Percentiles rank a stretch among this genome's conserved stretches.
Evolutionary conservation across 2,113 vertebrate genomes (phyloP).

Genomic region (Callopanchax toddi): DNA sequence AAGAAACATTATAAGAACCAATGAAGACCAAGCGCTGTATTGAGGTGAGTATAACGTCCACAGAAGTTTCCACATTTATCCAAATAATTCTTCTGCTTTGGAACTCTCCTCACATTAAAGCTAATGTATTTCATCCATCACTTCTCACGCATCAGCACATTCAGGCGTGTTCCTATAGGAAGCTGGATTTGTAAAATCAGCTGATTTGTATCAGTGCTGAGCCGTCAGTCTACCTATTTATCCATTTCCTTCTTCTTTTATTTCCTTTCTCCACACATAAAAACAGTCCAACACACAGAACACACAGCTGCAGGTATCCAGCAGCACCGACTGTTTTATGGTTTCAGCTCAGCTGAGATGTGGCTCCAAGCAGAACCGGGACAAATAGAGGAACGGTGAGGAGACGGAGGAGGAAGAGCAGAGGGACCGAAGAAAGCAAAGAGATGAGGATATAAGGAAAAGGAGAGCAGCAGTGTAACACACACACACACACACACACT

Average conservation of each 20-base stretch:
- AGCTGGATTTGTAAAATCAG: not conserved
- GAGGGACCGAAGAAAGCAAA: not conserved
- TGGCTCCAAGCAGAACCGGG: slow-evolving; percentile 15
- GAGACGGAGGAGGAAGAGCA: not conserved
- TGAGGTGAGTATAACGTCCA: no score
- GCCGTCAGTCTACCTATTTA: not conserved
- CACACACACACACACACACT: slow-evolving; percentile 9
- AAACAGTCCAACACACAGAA: slow-evolving; percentile 4
- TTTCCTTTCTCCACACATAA: not conserved
- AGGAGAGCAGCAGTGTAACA: slow-evolving; percentile 4
- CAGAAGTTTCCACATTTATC: no score
- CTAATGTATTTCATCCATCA: no score
- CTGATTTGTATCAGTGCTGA: not conserved
- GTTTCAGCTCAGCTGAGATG: slow-evolving; percentile 37
- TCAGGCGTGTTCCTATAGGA: not conserved
- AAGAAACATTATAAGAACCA: no score
- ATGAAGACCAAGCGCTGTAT: no score
- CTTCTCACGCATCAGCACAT: no score
- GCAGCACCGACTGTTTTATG: slow-evolving; percentile 28
- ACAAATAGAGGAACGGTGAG: not conserved
- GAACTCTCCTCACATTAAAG: no score
- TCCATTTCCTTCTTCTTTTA: not conserved
- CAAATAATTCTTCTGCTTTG: not conserved
- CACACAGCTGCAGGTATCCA: slow-evolving; percentile 34
- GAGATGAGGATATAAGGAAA: not conserved